Percentiles rank a stretch among this genome's conserved stretches.
phyloP scores from a whole-genome alignment of 2,797 vertebrate genomes.

The Bufotes viridis region DNA sequence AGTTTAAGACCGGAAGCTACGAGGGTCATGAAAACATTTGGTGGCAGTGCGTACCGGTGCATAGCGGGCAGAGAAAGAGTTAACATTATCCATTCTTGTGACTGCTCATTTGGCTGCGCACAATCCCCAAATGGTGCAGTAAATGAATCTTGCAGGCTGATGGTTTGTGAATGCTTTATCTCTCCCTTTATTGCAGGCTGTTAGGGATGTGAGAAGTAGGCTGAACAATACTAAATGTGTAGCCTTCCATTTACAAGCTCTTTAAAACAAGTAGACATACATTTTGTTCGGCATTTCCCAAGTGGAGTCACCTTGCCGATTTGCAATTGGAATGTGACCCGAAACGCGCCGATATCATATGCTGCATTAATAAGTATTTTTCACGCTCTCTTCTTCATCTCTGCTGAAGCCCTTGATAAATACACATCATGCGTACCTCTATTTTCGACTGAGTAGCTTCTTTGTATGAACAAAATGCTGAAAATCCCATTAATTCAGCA shows the following conservation, averaged over 20 bases:
- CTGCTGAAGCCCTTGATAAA: neutral
- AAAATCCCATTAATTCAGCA: too few species aligned
- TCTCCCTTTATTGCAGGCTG: conserved; percentile 63
- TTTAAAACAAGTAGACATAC: conserved; percentile 61
- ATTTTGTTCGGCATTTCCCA: conserved; percentile 65
- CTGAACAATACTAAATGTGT: conserved; percentile 69
- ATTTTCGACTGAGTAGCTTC: too few species aligned
- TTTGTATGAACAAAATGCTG: too few species aligned
- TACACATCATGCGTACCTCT: neutral
- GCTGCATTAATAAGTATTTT: neutral
- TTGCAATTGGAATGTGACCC: conserved; percentile 29
- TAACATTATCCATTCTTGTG: conserved; percentile 36
- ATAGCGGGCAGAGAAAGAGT: neutral
- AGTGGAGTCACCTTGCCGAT: conserved; percentile 30
- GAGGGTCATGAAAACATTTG: neutral
- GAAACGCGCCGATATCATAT: neutral
- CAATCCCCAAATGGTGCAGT: conserved; percentile 58
- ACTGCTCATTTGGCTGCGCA: conserved; percentile 44
- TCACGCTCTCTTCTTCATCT: neutral
- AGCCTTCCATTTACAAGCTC: conserved; percentile 67
- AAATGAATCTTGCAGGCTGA: conserved; percentile 47
- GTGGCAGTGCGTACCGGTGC: neutral
- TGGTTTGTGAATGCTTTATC: conserved; percentile 54
- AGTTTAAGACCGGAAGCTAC: too few species aligned
- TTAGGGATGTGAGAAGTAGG: conserved; percentile 63